These are phyloP conservation scores for Aphis gossypii DNA, from an alignment of 1,140 invertebrate genomes.

Conservation along the genomic window DNA sequence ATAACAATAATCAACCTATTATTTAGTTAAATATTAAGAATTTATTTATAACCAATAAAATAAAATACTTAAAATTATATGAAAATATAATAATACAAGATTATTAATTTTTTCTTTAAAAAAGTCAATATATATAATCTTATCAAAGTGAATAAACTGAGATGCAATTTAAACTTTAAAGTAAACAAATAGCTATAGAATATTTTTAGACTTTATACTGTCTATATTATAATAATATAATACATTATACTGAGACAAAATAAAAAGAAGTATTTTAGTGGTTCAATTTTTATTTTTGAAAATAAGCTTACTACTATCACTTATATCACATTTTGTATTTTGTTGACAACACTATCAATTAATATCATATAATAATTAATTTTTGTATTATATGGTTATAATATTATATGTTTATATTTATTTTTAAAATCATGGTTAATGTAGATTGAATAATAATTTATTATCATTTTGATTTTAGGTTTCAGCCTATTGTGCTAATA, in stretches of 20 bases:
- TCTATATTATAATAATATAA: neutral
- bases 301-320: neutral
- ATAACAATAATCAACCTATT: neutral
- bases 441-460: too few species aligned
- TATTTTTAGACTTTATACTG: neutral
- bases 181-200: neutral
- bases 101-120: neutral
- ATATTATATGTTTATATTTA: neutral
- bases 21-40: neutral
- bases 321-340: neutral
- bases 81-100: neutral
- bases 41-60: neutral
- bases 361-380: neutral
- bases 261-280: neutral
- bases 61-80: neutral
- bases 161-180: neutral
- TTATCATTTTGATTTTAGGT: too few species aligned
- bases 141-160: neutral
- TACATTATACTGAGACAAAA: neutral
- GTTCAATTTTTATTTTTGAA: neutral
- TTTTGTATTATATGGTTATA: neutral
- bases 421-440: neutral
- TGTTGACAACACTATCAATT: neutral
- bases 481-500: too few species aligned
- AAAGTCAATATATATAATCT: neutral